phyloP scores from a whole-genome alignment of 2,888 invertebrate species.

The Lithophane leautieri region DNA sequence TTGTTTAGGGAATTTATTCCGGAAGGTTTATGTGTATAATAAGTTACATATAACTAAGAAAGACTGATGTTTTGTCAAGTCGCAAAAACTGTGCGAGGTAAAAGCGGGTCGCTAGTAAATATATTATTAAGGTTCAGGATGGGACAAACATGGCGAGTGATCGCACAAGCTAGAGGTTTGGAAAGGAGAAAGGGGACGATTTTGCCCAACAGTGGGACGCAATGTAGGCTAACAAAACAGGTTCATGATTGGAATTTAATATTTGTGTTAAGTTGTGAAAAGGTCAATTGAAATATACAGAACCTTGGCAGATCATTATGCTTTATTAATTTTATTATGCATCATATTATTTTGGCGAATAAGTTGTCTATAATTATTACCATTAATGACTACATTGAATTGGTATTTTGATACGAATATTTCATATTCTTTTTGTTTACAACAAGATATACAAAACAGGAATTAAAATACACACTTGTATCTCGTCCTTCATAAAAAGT shows the following conservation, averaged over 20 bases:
- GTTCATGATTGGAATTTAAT: background rate
- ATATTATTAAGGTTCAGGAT: background rate
- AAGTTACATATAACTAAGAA: no score
- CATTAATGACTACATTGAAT: conserved; percentile 1
- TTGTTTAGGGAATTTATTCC: no score
- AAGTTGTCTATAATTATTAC: background rate
- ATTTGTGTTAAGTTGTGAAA: background rate
- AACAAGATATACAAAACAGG: background rate
- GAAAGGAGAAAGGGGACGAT: background rate
- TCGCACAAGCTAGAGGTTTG: background rate
- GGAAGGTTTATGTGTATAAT: no score
- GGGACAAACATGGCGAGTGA: background rate
- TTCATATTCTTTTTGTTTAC: no score
- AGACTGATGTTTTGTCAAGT: no score
- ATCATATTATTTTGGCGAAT: background rate
- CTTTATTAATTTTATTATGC: background rate
- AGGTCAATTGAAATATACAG: background rate
- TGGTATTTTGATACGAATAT: conserved; percentile 13
- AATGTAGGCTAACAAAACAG: background rate
- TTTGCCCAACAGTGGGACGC: background rate
- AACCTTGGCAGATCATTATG: background rate
- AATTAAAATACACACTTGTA: background rate
- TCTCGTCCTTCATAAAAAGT: conserved; percentile 14
- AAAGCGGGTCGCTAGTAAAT: no score
- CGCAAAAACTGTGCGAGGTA: no score